Evolutionary conservation across 37 sponge, comb jelly and placozoan genomes (phyloP), one percentile per base, ranked within the genome.

Genomic region (Halisarca cf. caerulea): DNA sequence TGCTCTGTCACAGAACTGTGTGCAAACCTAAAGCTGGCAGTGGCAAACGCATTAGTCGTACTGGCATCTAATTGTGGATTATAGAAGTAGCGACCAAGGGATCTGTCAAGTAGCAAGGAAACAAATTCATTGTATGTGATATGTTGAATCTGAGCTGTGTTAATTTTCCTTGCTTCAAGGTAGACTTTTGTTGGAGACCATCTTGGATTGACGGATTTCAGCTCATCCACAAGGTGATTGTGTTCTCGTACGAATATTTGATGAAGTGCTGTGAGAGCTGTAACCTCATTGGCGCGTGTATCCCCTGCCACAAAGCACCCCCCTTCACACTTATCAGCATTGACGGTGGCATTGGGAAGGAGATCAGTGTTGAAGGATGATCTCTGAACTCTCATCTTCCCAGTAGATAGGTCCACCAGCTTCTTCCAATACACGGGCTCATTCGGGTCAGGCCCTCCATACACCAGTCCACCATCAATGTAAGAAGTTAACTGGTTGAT

Each of bases 401-500:
- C 77, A 40, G 77, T 74, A 25, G 45, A 44, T n/a, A 74, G 42
- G 45, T 74, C 77, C 42, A 74, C 42, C 44, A 74, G 36, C 11
- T 74, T 74, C 77, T 43, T 74, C 77, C 77, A 74, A 9, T 74
- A 41, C 9, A 40, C 9, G 1, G 36, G 38, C 25, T 74, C 77
- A 3, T 74, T 41, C 39, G 45, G 77, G 45, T 74, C 77, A 40
- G 77, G 77, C 18, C 77, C 77, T n/a, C 98, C 98, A 59, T 97
- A 97, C 32, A 97, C 88, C 27, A 81, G 57, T 17, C 92, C 92
- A 3, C 84, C 98, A 82, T 97, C 98, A 28, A 97, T 86, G 68
- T 79, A 97, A 5, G 95, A 88, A 0, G 98, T 97, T 2, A 97
- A 57, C 41, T 92, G 90, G 61, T 94, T 97, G 28, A 94, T 45